Base-by-base conservation (phyloP, 2,113 vertebrate species). In the Lanius collurio region DNA sequence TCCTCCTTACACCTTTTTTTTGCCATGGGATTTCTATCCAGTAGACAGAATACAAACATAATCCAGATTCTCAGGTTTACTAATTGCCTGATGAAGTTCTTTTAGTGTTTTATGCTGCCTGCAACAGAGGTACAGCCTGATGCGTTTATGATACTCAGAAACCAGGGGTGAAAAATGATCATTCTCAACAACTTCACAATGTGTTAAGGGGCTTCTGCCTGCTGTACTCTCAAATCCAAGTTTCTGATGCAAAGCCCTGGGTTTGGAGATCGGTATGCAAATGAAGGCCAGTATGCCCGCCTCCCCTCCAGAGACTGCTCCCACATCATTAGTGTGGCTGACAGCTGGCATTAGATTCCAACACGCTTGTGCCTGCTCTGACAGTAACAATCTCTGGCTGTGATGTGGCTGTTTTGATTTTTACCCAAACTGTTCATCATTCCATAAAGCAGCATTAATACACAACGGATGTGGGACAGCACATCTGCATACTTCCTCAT, bases 251-350 rank as follows among this genome's bases (percentile, higher is more conserved):
- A 62, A 44, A 83, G 39, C 22, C 33, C 22, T 35, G 13, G 35
- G 53, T 89, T 22, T 69, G 53, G 49, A 83, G 49, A 63, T 39
- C 41, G 64, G 49, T 49, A 30, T 76, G 41, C n/a, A 62, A 89
- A 27, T 0, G 1, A 76, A 69, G 41, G 41, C 15, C 0, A 0
- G 11, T 33, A 44, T 8, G 15, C 17, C 28, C 41, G 31, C 31
- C n/a, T 46, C 14, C 15, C 9, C 20, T 37, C 41, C 5, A 2
- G 35, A 56, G 15, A 44, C 56, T 2, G 16, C 19, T 68, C 63
- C 47, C 55, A 50, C 56, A n/a, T 20, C 52, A 23, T 14, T 42
- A 15, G 33, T 35, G 33, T 18, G 44, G 46, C 67, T 81, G 50
- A 92, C 6, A 90, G 30, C 30, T 46, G 63, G 20, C 37, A 33